These are phyloP conservation scores for Dendrolimus kikuchii DNA, from an alignment of 1,140 invertebrate species.

Conservation along the genomic window DNA sequence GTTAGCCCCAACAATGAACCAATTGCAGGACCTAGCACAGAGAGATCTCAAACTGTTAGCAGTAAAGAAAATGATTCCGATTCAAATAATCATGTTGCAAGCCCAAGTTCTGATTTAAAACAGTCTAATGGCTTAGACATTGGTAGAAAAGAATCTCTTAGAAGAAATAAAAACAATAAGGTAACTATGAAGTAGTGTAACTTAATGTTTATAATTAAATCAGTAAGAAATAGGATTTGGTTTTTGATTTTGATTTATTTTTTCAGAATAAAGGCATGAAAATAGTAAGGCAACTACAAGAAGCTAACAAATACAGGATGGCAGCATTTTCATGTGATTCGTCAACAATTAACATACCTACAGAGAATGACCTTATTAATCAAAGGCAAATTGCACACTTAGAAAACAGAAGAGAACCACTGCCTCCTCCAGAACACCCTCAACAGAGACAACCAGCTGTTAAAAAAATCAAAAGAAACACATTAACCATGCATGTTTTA, in stretches of 20 bases:
- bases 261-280: constrained; percentile 67
- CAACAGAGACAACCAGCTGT: constrained; percentile 47
- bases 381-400: constrained; percentile 62
- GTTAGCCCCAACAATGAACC: constrained; percentile 33
- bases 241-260: constrained; percentile 15
- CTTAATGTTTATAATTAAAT: too few relatives aligned
- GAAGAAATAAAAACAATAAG: constrained; percentile 58
- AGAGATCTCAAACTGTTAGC: constrained; percentile 20
- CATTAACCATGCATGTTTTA: constrained; percentile 88
- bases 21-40: constrained; percentile 52
- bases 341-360: constrained; percentile 41
- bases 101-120: constrained; percentile 33
- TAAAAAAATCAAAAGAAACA: constrained; percentile 73
- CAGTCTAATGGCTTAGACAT: constrained; percentile 33
- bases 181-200: constrained; percentile 13
- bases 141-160: constrained; percentile 39
- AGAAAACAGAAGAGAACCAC: constrained; percentile 51
- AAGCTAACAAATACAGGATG: constrained; percentile 74
- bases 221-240: neutral
- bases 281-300: constrained; percentile 65
- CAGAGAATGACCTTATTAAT: constrained; percentile 61
- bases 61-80: constrained; percentile 32
- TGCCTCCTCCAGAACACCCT: constrained; percentile 29
- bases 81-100: constrained; percentile 24
- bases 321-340: constrained; percentile 74